Evolutionary conservation across 1,140 invertebrate genomes (phyloP), one percentile per base, ranked within the genome.

Genomic region (Cydia pomonella): DNA sequence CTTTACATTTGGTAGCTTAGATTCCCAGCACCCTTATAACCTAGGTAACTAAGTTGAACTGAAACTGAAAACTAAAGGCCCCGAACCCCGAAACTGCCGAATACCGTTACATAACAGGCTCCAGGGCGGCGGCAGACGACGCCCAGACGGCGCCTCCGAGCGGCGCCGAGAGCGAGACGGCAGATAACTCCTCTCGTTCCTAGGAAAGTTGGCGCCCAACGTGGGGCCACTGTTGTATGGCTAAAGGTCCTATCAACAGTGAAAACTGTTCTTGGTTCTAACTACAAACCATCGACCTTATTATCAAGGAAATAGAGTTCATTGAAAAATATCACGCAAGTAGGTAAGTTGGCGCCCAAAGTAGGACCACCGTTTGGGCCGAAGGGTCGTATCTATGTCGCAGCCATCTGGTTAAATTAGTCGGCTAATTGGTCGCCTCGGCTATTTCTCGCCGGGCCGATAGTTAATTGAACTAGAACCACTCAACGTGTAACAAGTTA

Each of bases 121-220:
- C 84, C 84, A 75, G 25, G 27, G 33, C 41, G 84, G 74, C 82
- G 82, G 71, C 85, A 84, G 84, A 85, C 81, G 76, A 47, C 74
- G 59, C 74, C 77, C 75, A 81, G 80, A 81, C 81, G 85, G 85
- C 86, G 86, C 84, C 83, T 64, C 78, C 21, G 33, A 12, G 27
- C 75, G 73, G 81, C 66, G 86, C 84, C 84, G 82, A 81, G 50
- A 50, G 77, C 80, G 73, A 63, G 80, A 76, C 77, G 73, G 12
- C 64, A 72, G 76, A 63, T 21, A 47, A 72, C 59, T 63, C 62
- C 29, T 79, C 79, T 74, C 79, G 29, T 76, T 79, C 77, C 73
- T 23, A 73, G 78, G 82, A 81, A 75, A 75, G 9, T 74, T 84
- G 84, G 84, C 84, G 84, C 84, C 84, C 84, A 80, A 81, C 77